These are phyloP conservation scores for Rhinopomastus cyanomelas DNA, from an alignment of 2,113 vertebrate species.

Conservation along the genomic window DNA sequence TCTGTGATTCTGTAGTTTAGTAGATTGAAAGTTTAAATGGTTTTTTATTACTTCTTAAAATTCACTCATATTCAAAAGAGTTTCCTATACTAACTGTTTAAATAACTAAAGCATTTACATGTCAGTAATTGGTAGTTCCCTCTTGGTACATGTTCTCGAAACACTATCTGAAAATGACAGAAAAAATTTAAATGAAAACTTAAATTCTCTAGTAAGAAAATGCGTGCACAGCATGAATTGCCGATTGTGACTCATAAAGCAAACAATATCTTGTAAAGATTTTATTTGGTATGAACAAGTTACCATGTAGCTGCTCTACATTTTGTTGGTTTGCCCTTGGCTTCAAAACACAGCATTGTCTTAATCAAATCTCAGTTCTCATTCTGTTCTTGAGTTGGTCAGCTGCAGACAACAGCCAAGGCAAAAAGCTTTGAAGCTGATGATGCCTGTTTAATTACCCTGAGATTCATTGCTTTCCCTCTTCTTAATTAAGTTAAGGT, in stretches of 20 bases:
- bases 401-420: not conserved
- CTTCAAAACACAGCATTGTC: not conserved
- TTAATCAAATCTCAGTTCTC: not conserved
- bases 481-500: conserved; percentile 56
- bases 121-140: not conserved
- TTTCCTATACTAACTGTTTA: not conserved
- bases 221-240: not conserved
- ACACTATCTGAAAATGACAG: not conserved
- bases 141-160: not conserved
- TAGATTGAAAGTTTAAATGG: not conserved
- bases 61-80: not conserved
- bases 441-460: conserved; percentile 54
- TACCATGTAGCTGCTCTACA: not conserved
- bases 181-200: not conserved
- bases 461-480: conserved; percentile 45
- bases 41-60: not conserved
- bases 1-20: not conserved
- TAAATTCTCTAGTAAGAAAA: not conserved
- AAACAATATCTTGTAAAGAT: not conserved
- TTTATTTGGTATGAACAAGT: not conserved
- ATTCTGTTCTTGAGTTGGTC: not conserved
- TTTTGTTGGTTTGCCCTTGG: not conserved
- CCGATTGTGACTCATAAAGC: not conserved
- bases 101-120: not conserved
- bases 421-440: conserved; percentile 20